Conservation (phyloP, 2,113 vertebrate species). For the Channa maculata region DNA sequence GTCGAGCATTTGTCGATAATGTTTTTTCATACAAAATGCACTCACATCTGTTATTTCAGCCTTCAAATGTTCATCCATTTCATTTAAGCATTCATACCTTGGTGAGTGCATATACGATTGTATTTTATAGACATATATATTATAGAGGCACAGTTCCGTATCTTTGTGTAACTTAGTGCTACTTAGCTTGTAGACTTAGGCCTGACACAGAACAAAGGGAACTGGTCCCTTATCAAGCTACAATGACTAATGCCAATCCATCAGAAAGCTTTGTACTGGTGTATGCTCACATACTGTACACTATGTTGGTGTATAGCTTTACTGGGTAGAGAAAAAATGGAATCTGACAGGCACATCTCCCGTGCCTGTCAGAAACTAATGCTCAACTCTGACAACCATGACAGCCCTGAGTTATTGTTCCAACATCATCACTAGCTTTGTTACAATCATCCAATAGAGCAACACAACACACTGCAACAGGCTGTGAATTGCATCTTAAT, state of each 20-base stretch:
- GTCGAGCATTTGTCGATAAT: not conserved
- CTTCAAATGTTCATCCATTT: conserved; percentile 1
- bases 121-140: no score
- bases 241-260: conserved; percentile 69
- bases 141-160: not conserved
- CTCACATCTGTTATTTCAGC: conserved; percentile 15
- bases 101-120: not conserved
- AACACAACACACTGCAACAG: conserved; percentile 27
- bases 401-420: conserved; percentile 47
- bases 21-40: not conserved
- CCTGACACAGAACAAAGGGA: conserved; percentile 13
- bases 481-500: conserved; percentile 24
- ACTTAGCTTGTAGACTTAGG: not conserved
- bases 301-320: conserved; percentile 4
- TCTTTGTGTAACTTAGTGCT: conserved; percentile 6
- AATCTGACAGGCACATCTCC: conserved; percentile 59
- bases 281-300: not conserved
- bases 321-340: conserved; percentile 39
- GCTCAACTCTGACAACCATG: conserved; percentile 57
- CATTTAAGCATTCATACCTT: not conserved
- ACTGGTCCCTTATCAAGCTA: conserved; percentile 53
- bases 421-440: conserved; percentile 33
- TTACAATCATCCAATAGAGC: conserved; percentile 42
- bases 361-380: conserved; percentile 49
- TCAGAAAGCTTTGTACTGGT: conserved; percentile 40